A percentile compares a stretch with the other conserved stretches of the same genome.
Evolutionary conservation across 2,888 invertebrate genomes (phyloP).

Genomic region (Epistrophe grossulariae): DNA sequence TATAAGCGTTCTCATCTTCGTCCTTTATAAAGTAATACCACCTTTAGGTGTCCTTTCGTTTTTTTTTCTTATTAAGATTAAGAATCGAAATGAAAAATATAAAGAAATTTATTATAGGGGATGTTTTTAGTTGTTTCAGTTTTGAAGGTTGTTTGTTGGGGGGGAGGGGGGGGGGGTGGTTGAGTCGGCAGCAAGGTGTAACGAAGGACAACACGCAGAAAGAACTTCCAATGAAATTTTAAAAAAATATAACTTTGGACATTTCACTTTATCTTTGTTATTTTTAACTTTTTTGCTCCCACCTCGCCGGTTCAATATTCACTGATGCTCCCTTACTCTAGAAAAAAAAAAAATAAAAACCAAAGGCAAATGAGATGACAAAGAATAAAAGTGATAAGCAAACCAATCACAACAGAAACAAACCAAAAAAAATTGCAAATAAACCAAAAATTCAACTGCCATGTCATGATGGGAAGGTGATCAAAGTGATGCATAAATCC

Average conservation of each 20-base stretch:
- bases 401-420: conserved; percentile 6
- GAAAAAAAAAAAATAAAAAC: too few species aligned
- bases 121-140: background rate
- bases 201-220: background rate
- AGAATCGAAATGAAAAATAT: conserved; percentile 60
- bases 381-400: conserved; percentile 25
- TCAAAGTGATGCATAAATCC: conserved; percentile 68
- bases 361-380: conserved; percentile 20
- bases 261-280: conserved; percentile 52
- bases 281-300: conserved; percentile 15
- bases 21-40: background rate
- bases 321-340: background rate
- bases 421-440: conserved; percentile 19
- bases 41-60: background rate
- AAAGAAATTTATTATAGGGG: conserved; percentile 52
- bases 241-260: conserved; percentile 50
- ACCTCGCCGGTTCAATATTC: too few species aligned
- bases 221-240: conserved; percentile 34
- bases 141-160: background rate
- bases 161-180: background rate
- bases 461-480: conserved; percentile 34
- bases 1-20: background rate
- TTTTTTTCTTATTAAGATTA: conserved; percentile 21
- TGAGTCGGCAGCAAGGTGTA: background rate
- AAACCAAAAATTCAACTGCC: conserved; percentile 21